These are phyloP conservation scores for Hyposoter didymator DNA, from an alignment of 2,888 invertebrate species.

Conservation along the genomic window DNA sequence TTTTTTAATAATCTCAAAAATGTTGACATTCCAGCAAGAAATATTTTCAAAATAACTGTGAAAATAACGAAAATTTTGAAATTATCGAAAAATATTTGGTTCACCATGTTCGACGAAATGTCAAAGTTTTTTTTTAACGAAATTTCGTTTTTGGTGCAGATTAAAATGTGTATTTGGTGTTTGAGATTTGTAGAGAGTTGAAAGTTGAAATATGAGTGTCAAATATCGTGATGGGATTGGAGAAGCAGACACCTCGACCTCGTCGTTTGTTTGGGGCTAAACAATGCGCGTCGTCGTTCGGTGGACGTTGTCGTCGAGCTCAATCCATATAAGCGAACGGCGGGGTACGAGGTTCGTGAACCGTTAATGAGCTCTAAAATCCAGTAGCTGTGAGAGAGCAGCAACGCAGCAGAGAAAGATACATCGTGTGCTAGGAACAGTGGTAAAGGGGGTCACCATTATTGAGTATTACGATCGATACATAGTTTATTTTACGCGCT, in stretches of 20 bases:
- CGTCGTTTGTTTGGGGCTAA: slow-evolving; percentile 49
- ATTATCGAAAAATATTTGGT: too few species aligned
- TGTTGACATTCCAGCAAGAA: too few species aligned
- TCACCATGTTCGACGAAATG: too few species aligned
- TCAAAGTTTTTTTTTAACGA: too few species aligned
- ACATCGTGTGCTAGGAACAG: slow-evolving; percentile 7
- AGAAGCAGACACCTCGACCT: slow-evolving; percentile 52
- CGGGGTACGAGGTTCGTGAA: slow-evolving; percentile 52
- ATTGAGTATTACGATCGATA: slow-evolving; percentile 59
- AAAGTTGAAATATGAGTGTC: slow-evolving; percentile 33
- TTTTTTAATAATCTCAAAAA: too few species aligned
- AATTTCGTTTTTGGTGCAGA: too few species aligned
- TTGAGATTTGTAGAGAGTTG: not conserved
- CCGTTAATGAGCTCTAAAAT: slow-evolving; percentile 66
- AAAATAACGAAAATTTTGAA: too few species aligned
- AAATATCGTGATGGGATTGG: slow-evolving; percentile 43
- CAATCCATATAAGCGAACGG: slow-evolving; percentile 39
- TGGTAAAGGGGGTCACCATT: slow-evolving; percentile 56
- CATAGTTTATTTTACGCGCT: slow-evolving; percentile 43
- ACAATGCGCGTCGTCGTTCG: slow-evolving; percentile 47
- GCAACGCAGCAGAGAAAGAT: slow-evolving; percentile 40
- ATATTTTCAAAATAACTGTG: too few species aligned
- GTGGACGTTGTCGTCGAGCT: slow-evolving; percentile 33
- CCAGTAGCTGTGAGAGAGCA: slow-evolving; percentile 37
- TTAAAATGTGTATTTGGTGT: not conserved